Evolutionary conservation across 2,797 vertebrate genomes (phyloP), one percentile per base, ranked within the genome.

Genomic region (Rhinogobio ventralis): DNA sequence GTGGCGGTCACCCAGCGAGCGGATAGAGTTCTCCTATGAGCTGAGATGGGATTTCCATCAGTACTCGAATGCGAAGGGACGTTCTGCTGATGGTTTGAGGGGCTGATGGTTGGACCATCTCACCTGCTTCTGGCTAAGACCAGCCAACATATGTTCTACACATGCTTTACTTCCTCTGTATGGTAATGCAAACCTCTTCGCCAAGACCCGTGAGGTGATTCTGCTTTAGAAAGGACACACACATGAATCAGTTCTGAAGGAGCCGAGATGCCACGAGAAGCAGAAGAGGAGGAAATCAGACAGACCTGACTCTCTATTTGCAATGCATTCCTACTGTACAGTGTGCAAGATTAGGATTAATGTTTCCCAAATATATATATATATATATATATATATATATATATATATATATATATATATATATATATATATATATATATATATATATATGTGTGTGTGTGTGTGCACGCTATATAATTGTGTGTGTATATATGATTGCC

Each of bases 131-230:
- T 82, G 67, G 15, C 79, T 66, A 55, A 42, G 62, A 46, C n/a
- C 72, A n/a, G 39, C 69, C 39, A 17, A 49, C 82, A 85, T 72
- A n/a, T 86, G 84, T 45, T 76, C n/a, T 13, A 30, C 86, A 81
- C 57, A 72, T 84, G 81, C 69, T 28, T 14, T 5, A 62, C 67
- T 45, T 42, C 42, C 39, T 83, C 66, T 81, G n/a, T n/a, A n/a
- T n/a, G 66, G 7, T 4, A 55, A 7, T 28, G 2, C 15, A 42
- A 57, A 57, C 53, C 42, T 75, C 49, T 71, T 30, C 5, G 53
- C 74, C 46, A 69, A 84, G n/a, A 68, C 19, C 64, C 7, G 8
- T 1, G 19, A 60, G 86, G 53, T 66, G 49, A 83, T 62, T 87
- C 81, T 62, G 51, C 6, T 79, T 66, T 53, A 57, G 25, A 33